A percentile compares a stretch with the other conserved stretches of the same genome.
Conservation (phyloP, 2,113 vertebrate species). For the Neotragus moschatus region DNA sequence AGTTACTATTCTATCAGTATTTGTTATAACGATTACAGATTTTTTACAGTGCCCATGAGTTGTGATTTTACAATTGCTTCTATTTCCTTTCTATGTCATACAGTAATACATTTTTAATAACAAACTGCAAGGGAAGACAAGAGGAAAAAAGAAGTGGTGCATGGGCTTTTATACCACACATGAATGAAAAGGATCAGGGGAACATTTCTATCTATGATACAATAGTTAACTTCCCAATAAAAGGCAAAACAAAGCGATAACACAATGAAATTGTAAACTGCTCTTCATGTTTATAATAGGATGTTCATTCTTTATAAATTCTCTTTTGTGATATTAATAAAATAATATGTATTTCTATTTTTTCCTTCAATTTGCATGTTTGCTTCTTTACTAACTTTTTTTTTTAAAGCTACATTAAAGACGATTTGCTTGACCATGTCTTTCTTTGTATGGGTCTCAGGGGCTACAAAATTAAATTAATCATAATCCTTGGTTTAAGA, state of each 20-base stretch:
- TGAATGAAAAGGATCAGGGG: background rate
- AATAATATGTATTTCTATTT: slow-evolving; percentile 11
- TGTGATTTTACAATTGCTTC: background rate
- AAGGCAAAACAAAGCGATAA: background rate
- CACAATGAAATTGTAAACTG: slow-evolving; percentile 17
- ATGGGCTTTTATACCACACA: background rate
- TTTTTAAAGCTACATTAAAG: slow-evolving; percentile 9
- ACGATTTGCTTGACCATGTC: background rate
- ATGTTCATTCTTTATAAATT: background rate
- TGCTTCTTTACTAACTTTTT: slow-evolving; percentile 10
- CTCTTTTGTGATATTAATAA: slow-evolving; percentile 26
- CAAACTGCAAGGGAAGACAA: slow-evolving; percentile 20
- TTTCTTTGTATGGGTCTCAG: background rate
- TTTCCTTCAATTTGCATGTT: slow-evolving; percentile 12
- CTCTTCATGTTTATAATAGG: slow-evolving; percentile 11
- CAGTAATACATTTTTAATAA: slow-evolving; percentile 37
- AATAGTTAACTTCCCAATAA: slow-evolving; percentile 31
- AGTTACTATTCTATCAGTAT: background rate
- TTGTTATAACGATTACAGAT: slow-evolving; percentile 6
- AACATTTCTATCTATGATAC: slow-evolving; percentile 9
- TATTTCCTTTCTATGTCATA: slow-evolving; percentile 23
- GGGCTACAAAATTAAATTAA: background rate
- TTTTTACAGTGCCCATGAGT: background rate
- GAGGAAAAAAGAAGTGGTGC: background rate
- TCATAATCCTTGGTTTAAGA: background rate